phyloP scores from a whole-genome alignment of 2,113 vertebrate genomes.

The Oryzias woworae region DNA sequence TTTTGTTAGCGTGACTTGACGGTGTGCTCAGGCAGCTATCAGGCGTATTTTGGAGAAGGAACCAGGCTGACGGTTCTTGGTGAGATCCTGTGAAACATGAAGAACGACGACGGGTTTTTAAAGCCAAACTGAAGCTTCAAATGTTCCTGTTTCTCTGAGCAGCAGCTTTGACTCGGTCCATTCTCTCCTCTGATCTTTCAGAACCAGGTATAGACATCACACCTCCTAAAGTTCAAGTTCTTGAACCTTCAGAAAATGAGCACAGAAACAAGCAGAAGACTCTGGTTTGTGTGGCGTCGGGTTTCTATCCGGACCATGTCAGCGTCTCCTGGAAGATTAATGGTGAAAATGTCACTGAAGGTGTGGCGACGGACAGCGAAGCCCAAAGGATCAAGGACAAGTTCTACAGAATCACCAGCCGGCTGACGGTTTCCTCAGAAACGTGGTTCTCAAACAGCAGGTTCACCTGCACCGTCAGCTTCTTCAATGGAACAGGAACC shows the following conservation, averaged over 20 bases:
- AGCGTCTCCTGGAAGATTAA: constrained; percentile 78
- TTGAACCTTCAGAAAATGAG: constrained; percentile 77
- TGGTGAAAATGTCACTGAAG: rapidly evolving
- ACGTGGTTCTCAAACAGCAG: constrained; percentile 62
- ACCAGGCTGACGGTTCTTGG: constrained; percentile 60
- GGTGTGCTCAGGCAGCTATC: constrained; percentile 31
- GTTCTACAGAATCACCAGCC: constrained; percentile 80
- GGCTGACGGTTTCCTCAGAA: constrained; percentile 70
- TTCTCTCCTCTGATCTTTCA: constrained; percentile 7
- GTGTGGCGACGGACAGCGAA: constrained; percentile 74
- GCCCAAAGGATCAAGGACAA: rapidly evolving
- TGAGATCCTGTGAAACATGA: constrained; percentile 27
- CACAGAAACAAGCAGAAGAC: constrained; percentile 73
- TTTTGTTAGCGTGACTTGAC: constrained; percentile 10
- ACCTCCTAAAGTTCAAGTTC: constrained; percentile 70
- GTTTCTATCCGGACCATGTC: constrained; percentile 89
- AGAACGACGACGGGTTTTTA: no score
- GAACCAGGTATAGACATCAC: rapidly evolving
- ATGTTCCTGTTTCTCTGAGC: background rate
- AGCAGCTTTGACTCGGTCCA: background rate
- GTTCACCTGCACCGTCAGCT: constrained; percentile 77
- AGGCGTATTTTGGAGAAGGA: constrained; percentile 67
- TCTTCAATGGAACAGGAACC: background rate
- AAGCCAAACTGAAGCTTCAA: no score
- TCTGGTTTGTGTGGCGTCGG: constrained; percentile 81